Base-by-base conservation (phyloP, 2,888 invertebrate genomes). In the Atrina japonica region DNA sequence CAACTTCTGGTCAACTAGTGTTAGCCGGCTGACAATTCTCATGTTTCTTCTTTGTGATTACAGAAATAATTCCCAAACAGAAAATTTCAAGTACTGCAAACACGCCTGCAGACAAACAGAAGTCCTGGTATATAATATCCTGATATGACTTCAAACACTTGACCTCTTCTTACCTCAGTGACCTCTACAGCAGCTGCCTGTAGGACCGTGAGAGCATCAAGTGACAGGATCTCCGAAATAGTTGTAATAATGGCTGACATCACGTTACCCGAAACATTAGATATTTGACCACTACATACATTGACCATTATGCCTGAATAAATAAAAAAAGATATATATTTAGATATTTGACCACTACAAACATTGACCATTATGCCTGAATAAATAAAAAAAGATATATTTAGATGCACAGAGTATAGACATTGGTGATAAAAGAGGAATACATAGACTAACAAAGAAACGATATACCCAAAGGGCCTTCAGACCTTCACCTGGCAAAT, bases 91-190 rank as follows among this genome's bases (percentile, higher is more conserved):
- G 35, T 35, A 11, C 11, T 7, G 11, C 5, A 35, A 35, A 35
- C 5, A 35, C 35, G 11, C 11, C 35, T 35, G 35, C 35, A 5
- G 35, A 11, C 5, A 11, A 11, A 11, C 35, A 35, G 35, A 35
- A 35, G 5, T 35, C 6, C 11, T 35, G 35, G 11, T 7, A 7
- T 5, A 35, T 7, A 35, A 35, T 35, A 35, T 35, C 35, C 11
- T 7, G 11, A 35, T 11, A 35, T 35, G 35, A 35, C 35, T 35
- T 11, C 11, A 5, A 11, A 35, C 21, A 47, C 47, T 47, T 21
- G 21, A 18, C n/a, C 47, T n/a, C 53, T 53, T n/a, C 53, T 53
- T 25, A 29, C 27, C 89, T 84, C 56, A 93, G 89, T 25, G 93
- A 92, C 86, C 91, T 92, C 50, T 85, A 75, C 50, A 81, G 59